These are phyloP conservation scores for Oxyura jamaicensis DNA, from an alignment of 2,113 vertebrate genomes.

Conservation along the genomic window DNA sequence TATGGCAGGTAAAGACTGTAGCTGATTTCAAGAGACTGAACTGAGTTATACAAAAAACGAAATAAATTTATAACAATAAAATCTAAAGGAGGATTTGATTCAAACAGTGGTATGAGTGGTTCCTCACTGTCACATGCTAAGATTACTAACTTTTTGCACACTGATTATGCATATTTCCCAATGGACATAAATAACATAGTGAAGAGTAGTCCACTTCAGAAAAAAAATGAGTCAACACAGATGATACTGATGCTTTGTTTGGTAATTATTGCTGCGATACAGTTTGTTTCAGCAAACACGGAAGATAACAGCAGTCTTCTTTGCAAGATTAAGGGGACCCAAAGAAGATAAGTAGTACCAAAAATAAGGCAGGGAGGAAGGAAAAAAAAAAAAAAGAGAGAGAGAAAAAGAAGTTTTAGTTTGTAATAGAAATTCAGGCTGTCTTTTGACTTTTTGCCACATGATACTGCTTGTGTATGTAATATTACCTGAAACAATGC, in stretches of 20 bases:
- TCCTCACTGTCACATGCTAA: conserved; percentile 7
- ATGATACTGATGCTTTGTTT: conserved; percentile 58
- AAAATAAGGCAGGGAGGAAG: not conserved
- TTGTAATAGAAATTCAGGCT: not conserved
- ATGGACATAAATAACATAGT: conserved; percentile 19
- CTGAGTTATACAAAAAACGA: not conserved
- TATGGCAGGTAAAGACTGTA: not conserved
- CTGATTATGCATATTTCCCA: conserved; percentile 56
- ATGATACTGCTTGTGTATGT: not conserved
- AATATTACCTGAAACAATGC: not conserved
- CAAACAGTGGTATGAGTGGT: not conserved
- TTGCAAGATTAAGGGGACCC: not conserved
- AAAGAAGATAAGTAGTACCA: conserved; percentile 6
- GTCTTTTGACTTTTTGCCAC: not conserved
- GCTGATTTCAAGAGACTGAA: not conserved
- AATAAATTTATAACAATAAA: not conserved
- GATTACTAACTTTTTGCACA: conserved; percentile 13
- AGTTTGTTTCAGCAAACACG: conserved; percentile 47
- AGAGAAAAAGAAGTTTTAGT: not conserved
- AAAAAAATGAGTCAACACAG: conserved; percentile 62
- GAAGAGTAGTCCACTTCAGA: conserved; percentile 28
- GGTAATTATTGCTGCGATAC: conserved; percentile 62
- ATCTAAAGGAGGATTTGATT: conserved; percentile 23
- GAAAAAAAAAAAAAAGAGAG: not conserved
- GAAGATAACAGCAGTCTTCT: conserved; percentile 27